Percentiles rank a stretch among this genome's conserved stretches.
phyloP scores from a whole-genome alignment of 2,113 vertebrate species.

The Elachura formosa region DNA sequence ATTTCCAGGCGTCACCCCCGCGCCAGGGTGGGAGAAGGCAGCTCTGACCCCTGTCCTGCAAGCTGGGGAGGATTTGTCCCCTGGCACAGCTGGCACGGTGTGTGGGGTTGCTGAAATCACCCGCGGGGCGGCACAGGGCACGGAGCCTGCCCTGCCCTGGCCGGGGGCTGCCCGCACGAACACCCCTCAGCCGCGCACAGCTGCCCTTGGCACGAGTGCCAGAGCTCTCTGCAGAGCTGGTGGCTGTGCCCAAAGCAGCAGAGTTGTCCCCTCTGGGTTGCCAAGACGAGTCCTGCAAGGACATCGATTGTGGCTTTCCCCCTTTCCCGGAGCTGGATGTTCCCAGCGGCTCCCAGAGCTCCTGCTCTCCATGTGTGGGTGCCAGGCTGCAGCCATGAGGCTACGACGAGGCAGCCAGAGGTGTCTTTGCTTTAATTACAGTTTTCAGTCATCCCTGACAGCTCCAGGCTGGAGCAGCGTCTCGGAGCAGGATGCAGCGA shows the following conservation, averaged over 20 bases:
- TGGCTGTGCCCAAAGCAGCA: neutral
- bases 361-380: rapidly evolving
- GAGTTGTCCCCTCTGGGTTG: neutral
- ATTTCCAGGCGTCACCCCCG: too few species aligned
- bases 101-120: neutral
- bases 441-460: neutral
- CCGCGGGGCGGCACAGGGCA: neutral
- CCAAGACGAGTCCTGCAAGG: neutral
- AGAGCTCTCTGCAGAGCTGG: neutral
- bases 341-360: neutral
- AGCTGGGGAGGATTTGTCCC: rapidly evolving
- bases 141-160: neutral
- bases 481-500: neutral
- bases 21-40: neutral
- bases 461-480: neutral
- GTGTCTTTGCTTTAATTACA: neutral
- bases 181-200: neutral
- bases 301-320: neutral
- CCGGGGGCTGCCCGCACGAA: neutral
- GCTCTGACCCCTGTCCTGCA: neutral
- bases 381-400: neutral
- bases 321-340: rapidly evolving
- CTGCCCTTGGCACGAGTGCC: rapidly evolving
- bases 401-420: neutral
- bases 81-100: neutral